Evolutionary conservation across 2,888 invertebrate genomes (phyloP), one percentile per base, ranked within the genome.

Genomic region (Patella pellucida): DNA sequence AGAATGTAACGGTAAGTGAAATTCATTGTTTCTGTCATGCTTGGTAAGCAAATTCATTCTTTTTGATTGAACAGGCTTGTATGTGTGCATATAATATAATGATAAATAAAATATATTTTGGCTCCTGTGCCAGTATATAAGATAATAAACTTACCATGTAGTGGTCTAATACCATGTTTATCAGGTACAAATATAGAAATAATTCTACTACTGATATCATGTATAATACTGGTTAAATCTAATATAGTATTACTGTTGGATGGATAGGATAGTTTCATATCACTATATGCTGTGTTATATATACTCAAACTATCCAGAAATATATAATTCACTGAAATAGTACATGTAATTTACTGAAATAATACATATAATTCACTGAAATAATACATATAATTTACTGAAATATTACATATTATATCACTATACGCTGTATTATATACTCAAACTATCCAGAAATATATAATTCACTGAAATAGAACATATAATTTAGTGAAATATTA

Each of bases 271-370:
- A 88, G 79, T 23, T 71, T 81, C 16, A 84, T 16, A 41, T 41
- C 41, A 11, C 54, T 71, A 27, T 83, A 85, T 16, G 72, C 69
- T 52, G 14, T 7, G 74, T 83, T 78, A 77, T 86, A 88, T 31
- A 72, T 78, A 71, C 88, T 82, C 51, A 90, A 81, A 19, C 84
- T 77, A 67, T 89, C 88, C 51, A 88, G 81, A 15, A 90, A 74
- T 74, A 90, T 76, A 78, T 85, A 88, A 81, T 90, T 90, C 87
- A 89, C 89, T 88, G 84, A 52, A 81, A 31, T 50, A 19, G 23
- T 67, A 68, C 23, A 27, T 67, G 19, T 62, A 62, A 27, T 7
- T 31, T 3, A 31, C 50, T 12, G 51, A 31, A 67, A 50, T 7
- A 19, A 51, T n/a, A 71, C 41, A 50, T 51, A 51, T 15, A 16